These are phyloP conservation scores for Aradus depressus DNA, from an alignment of 2,888 invertebrate species.

Conservation along the genomic window DNA sequence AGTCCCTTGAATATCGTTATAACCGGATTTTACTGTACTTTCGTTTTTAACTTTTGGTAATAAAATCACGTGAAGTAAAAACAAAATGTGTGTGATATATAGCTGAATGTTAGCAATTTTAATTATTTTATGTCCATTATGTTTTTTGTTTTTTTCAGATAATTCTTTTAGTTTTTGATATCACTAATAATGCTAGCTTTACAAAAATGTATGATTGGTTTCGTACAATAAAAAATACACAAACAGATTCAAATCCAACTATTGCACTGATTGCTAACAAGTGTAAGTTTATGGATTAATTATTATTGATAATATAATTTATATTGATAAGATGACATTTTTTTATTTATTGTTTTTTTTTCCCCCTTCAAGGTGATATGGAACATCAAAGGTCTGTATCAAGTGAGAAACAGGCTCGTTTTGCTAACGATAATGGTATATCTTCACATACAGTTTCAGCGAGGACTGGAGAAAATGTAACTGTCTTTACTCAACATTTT, in stretches of 20 bases:
- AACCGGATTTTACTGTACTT: no score
- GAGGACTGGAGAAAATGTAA: slow-evolving; percentile 60
- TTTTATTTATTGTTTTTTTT: not conserved
- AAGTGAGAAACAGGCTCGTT: slow-evolving; percentile 50
- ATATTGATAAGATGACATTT: not conserved
- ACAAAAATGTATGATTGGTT: slow-evolving; percentile 66
- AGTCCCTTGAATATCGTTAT: no score
- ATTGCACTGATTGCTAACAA: slow-evolving; percentile 58
- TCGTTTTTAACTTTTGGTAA: no score
- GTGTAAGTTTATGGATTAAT: slow-evolving; percentile 37
- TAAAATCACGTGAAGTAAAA: no score
- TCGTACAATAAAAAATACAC: slow-evolving; percentile 33
- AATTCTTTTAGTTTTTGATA: slow-evolving; percentile 69
- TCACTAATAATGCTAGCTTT: slow-evolving; percentile 69
- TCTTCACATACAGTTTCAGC: slow-evolving; percentile 54
- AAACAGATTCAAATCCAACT: slow-evolving; percentile 38
- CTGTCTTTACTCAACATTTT: slow-evolving; percentile 14
- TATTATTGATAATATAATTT: not conserved
- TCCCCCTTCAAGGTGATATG: slow-evolving; percentile 42
- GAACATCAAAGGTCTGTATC: slow-evolving; percentile 61
- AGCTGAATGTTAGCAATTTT: no score
- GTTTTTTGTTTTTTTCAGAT: slow-evolving; percentile 45
- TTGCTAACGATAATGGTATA: slow-evolving; percentile 51
- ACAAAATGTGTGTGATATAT: no score
- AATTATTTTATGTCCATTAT: no score